Evolutionary conservation across 92 coral and sea anemone species (phyloP), one percentile per base, ranked within the genome.

Genomic region (Chrysogorgia sp.): DNA sequence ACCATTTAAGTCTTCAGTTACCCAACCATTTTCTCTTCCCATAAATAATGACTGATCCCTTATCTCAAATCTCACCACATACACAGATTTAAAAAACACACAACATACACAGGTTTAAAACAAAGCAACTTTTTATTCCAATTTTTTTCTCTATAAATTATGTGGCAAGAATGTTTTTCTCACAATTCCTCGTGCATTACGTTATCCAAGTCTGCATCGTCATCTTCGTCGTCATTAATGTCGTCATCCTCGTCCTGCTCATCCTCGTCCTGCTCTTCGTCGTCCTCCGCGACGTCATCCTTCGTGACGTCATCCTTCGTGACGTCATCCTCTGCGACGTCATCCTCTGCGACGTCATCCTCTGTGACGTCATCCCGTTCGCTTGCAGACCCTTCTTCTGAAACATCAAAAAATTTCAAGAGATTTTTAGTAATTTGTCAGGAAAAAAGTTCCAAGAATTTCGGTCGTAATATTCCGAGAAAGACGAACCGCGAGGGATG

Each of bases 321-420:
- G 2, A 80, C 92, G 6, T 86, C 87, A 24, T 81, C 90, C 0
- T 76, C 89, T 0, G 66, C 86, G 0, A 76, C 72, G 30, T 86
- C 87, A 24, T 81, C 90, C 0, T 76, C 89, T 0, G 66, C 86
- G 0, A 76, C 72, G 30, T 80, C 77, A 58, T 82, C 70, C 28
- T 79, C 59, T n/a, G 83, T 75, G 10, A 83, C 91, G 19, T 86
- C 89, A 31, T 81, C 90, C 1, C 80, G 85, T 0, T 77, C 87
- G 0, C 72, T 80, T 0, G 79, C 87, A 75, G 85, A 87, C 84
- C 57, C 26, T 63, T 81, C 80, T 24, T 69, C 72, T 71, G 74
- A 48, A 76, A 71, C 62, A 86, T 61, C 77, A 75, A 71, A 84
- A 31, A 76, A 58, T 24, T 58, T 70, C 52, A 56, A 21, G 40